Percentiles rank a stretch among this genome's conserved stretches.
Conservation (phyloP, 2,797 vertebrate genomes). For the Peromyscus melanophrys region DNA sequence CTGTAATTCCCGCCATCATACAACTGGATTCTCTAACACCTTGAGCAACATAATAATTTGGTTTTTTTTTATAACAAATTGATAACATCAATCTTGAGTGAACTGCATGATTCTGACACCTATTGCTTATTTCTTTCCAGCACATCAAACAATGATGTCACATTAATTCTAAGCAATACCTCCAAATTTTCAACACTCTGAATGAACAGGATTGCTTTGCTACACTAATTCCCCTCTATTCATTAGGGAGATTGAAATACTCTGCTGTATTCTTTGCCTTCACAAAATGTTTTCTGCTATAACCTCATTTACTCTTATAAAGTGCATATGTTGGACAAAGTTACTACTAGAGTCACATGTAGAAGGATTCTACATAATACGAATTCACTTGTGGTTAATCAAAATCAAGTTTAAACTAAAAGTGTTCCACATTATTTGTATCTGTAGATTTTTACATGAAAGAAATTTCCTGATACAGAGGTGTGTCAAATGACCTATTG, state of each 20-base stretch:
- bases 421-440: neutral
- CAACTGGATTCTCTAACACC: neutral
- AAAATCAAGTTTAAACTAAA: neutral
- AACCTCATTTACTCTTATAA: neutral
- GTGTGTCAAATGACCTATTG: neutral
- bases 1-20: neutral
- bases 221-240: neutral
- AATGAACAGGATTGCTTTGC: neutral
- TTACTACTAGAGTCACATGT: neutral
- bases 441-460: neutral
- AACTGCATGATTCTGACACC: neutral
- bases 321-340: neutral
- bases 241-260: no score
- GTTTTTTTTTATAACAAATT: neutral
- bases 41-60: neutral
- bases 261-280: neutral
- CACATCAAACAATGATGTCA: neutral
- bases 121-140: neutral
- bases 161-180: neutral
- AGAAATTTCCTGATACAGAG: neutral
- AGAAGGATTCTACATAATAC: neutral
- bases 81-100: neutral
- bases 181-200: neutral
- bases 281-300: neutral
- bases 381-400: neutral